A percentile compares a stretch with the other conserved stretches of the same genome.
These are phyloP conservation scores for Aradophagus sp. DNA, from an alignment of 1,140 invertebrate genomes.

Conservation along the genomic window DNA sequence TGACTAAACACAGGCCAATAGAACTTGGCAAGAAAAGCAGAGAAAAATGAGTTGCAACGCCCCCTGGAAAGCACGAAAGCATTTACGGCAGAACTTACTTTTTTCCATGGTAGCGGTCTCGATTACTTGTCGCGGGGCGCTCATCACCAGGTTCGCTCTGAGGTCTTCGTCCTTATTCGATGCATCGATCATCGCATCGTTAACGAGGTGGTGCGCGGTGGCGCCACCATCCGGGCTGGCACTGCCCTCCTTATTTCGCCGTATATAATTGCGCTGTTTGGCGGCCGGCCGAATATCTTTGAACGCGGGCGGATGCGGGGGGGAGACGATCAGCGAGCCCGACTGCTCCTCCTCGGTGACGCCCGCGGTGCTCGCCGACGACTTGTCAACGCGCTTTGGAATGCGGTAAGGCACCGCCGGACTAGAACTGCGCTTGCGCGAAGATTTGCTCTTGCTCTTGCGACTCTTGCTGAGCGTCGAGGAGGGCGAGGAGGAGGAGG, in stretches of 20 bases:
- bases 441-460: slow-evolving; percentile 62
- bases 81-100: slow-evolving; percentile 64
- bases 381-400: slow-evolving; percentile 63
- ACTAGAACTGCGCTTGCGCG: slow-evolving; percentile 68
- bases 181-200: slow-evolving; percentile 55
- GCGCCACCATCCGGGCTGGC: slow-evolving; percentile 70
- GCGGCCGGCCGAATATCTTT: slow-evolving; percentile 78
- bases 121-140: slow-evolving; percentile 48
- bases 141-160: slow-evolving; percentile 64
- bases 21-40: no score
- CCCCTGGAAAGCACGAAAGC: neutral
- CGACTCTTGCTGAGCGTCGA: slow-evolving; percentile 58
- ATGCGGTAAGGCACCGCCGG: slow-evolving; percentile 66
- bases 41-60: no score
- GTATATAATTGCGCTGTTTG: slow-evolving; percentile 79
- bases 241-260: slow-evolving; percentile 77
- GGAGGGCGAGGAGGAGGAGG: neutral
- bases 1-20: no score
- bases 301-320: slow-evolving; percentile 74
- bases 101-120: no score
- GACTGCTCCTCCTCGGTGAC: slow-evolving; percentile 73
- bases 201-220: slow-evolving; percentile 16
- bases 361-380: slow-evolving; percentile 67
- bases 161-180: slow-evolving; percentile 73
- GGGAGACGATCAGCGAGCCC: slow-evolving; percentile 70